Evolutionary conservation across 1,140 invertebrate genomes (phyloP), one percentile per base, ranked within the genome.

Genomic region (Aleiodes sp.): DNA sequence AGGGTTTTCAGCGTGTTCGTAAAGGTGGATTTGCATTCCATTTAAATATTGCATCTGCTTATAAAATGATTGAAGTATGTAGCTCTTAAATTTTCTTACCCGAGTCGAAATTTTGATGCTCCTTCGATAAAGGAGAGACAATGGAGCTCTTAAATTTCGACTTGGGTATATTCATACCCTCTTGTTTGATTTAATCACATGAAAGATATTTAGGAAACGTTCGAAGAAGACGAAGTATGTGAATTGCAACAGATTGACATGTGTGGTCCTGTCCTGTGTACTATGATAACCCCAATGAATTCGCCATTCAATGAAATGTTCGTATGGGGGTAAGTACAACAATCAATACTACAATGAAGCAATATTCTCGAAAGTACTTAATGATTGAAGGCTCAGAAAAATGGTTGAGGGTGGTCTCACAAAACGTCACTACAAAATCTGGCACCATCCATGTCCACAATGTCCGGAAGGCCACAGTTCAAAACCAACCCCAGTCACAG

Each of bases 21-120:
- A 39, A 59, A 81, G 88, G 67, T 8, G 67, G 87, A 0, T 90
- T 87, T 72, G 90, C 89, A 1, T 90, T 89, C 75, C 88, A 90
- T 68, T 84, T 88, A 2, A 89, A 91, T 77, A 86, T 86, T 9
- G 84, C 87, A 1, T 85, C 84, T 0, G 88, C 86, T 0, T 90
- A 90, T 75, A 85, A 86, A 39, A 87, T 89, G 1, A 89, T 90
- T 72, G 78, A 79, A 24, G 83, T 67, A 35, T 28, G 9, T 37
- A 4, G 8, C 21, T 33, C 9, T 9, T 33, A 33, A 0, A 9
- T 33, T 33, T 33, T 33, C 0, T 33, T 33, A n/a, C n/a, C n/a
- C n/a, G n/a, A n/a, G n/a, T n/a, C n/a, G n/a, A n/a, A n/a, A n/a
- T n/a, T n/a, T n/a, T n/a, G n/a, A n/a, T n/a, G n/a, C n/a, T n/a